Evolutionary conservation across 2,113 vertebrate species (phyloP), one percentile per base, ranked within the genome.

Genomic region (Apeltes quadracus): DNA sequence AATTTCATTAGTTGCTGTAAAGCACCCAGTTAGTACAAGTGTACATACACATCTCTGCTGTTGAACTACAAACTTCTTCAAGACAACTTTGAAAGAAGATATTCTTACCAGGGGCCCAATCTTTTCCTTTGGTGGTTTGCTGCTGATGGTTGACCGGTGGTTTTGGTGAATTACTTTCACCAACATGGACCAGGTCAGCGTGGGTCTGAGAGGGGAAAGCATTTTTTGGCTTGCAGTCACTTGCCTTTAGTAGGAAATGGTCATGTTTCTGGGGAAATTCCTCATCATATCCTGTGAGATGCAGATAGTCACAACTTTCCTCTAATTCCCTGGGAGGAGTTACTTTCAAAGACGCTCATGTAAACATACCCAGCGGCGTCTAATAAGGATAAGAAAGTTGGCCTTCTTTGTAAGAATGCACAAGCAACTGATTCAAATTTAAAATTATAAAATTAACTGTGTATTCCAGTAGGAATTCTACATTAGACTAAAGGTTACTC

Each of bases 51-150:
- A 29, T 38, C 3, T 5, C 11, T 38, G 46, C 8, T 69, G 36
- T 54, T 69, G 56, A 4, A 10, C 16, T 6, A 48, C 50, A 71
- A 51, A 51, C 46, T 29, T 46, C 27, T 66, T 46, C 11, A 41
- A 38, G 22, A 44, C 13, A 69, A 59, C 34, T 57, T 51, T 18
- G 20, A 65, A 53, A 16, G 78, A 65, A 70, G 18, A 75, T 22
- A 46, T 25, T 58, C 95, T 88, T 89, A 95, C 95, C 91, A 84
- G 11, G 20, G 89, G 82, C 39, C 94, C 92, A 18, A 94, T 91
- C 65, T 89, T 92, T 9, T 87, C 87, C 77, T 94, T 82, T 0
- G 93, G 83, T 3, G 94, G 92, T 39, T 91, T 94, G 86, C 90
- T 93, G 82, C 84, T 87, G 77, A 94, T 81, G 55, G 63, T 84